Base-by-base conservation (phyloP, 2,113 vertebrate genomes). In the Pleuronectes platessa region DNA sequence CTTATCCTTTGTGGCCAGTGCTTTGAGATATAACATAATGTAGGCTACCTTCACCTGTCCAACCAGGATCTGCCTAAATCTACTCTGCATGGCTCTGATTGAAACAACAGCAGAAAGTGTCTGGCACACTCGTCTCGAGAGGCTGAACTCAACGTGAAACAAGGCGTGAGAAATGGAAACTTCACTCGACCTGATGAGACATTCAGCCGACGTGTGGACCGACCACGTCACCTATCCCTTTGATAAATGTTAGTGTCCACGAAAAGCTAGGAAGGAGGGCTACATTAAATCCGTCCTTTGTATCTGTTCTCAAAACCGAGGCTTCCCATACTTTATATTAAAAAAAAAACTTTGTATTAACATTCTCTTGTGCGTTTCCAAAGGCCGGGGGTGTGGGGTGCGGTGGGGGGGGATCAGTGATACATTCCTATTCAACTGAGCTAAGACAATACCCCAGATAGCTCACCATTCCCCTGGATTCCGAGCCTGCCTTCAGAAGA, bases 401-500 rank as follows among this genome's bases (percentile, higher is more conserved):
- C 0, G 54, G 10, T 2, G 49, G 18, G 49, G 20, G 20, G 20
- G 20, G 18, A 81, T 9, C 7, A 59, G 84, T 79, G 73, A 87
- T 79, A 83, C 83, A 87, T 87, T 89, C 87, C 84, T 78, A 86
- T 88, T 90, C 83, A 85, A 86, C 83, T 79, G 81, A 83, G 77
- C 68, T 69, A 87, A 88, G 81, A 86, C 84, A 88, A 90, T 89
- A 86, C 82, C 82, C 71, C 61, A 82, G 88, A 90, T 87, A 86
- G 76, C 79, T 59, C 84, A 24, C 76, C 73, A 81, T 88, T 90
- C 85, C 85, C 76, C 78, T 68, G 71, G 83, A 89, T 86, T 89
- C 90, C 83, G 72, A 55, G 60, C 58, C 74, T 69, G 79, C 79
- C 83, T 82, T 69, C 55, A 76, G 82, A 92, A 87, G 90, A 79